A percentile compares a stretch with the other conserved stretches of the same genome.
phyloP scores from a whole-genome alignment of 2,797 vertebrate genomes.

The Hippoglossus hippoglossus region DNA sequence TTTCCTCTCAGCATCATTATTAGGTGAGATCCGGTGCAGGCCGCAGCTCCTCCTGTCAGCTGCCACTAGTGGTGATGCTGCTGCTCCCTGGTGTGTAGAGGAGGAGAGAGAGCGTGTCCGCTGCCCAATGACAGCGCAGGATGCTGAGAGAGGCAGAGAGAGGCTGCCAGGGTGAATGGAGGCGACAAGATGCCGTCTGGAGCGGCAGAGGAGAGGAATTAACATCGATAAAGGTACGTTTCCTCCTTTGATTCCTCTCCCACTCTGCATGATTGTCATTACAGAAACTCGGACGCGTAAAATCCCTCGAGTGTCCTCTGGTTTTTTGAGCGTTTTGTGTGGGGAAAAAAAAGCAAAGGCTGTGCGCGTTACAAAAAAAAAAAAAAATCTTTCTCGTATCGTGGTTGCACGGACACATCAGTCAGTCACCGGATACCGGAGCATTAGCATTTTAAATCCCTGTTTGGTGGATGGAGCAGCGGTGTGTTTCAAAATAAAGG shows the following conservation, averaged over 20 bases:
- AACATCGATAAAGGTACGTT: conserved; percentile 77
- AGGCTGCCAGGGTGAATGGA: conserved; percentile 81
- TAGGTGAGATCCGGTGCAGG: conserved; percentile 27
- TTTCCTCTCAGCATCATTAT: conserved; percentile 32
- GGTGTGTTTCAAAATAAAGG: conserved; percentile 56
- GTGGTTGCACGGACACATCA: conserved; percentile 48
- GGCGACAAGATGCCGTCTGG: conserved; percentile 80
- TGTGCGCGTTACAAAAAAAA: conserved; percentile 29
- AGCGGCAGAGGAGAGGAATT: conserved; percentile 77
- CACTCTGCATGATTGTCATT: background rate
- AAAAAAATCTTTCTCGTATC: conserved; percentile 22
- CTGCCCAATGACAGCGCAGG: conserved; percentile 85
- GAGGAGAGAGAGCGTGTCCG: conserved; percentile 72
- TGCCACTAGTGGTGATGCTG: conserved; percentile 77
- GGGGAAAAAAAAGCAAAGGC: conserved; percentile 13
- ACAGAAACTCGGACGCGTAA: background rate
- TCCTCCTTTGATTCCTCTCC: conserved; percentile 2
- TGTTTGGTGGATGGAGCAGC: conserved; percentile 8
- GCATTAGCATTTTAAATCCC: conserved; percentile 32
- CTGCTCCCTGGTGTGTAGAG: conserved; percentile 62
- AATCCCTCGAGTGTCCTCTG: conserved; percentile 1
- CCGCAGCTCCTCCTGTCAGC: conserved; percentile 66
- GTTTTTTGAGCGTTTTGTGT: conserved; percentile 38
- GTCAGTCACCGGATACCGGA: conserved; percentile 35
- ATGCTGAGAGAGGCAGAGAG: conserved; percentile 72